phyloP scores from a whole-genome alignment of 2,113 vertebrate genomes.

The Chrysochloris asiatica region DNA sequence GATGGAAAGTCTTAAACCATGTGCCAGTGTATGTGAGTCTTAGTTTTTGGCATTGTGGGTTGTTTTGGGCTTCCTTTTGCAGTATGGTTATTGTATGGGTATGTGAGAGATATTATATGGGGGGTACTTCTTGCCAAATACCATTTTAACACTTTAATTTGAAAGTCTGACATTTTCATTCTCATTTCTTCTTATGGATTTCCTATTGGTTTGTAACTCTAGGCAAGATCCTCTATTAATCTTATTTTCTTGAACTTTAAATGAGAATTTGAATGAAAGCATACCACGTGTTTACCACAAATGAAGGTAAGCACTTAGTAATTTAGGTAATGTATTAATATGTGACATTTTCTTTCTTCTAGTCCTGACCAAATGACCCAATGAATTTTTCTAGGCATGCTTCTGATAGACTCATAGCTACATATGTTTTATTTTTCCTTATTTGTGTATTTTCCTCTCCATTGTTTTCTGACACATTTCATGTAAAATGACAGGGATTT shows the following conservation, averaged over 20 bases:
- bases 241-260: conserved; percentile 15
- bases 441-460: neutral
- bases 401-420: neutral
- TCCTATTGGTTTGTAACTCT: neutral
- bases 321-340: neutral
- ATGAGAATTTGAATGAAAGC: conserved; percentile 36
- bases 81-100: neutral
- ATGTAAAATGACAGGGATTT: conserved; percentile 14
- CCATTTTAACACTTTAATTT: neutral
- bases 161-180: neutral
- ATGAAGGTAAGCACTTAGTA: neutral
- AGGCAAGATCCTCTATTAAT: neutral
- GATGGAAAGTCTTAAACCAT: neutral
- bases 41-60: neutral
- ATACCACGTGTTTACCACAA: neutral
- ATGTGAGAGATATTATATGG: neutral
- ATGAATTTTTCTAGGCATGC: conserved; percentile 19
- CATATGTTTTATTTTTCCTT: neutral
- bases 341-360: conserved; percentile 14
- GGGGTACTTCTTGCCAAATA: neutral
- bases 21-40: neutral
- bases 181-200: conserved; percentile 29
- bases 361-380: neutral
- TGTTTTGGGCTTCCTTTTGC: neutral
- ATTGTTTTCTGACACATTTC: neutral